Conservation (phyloP, 2,113 vertebrate species). For the Telmatochromis sp. region DNA sequence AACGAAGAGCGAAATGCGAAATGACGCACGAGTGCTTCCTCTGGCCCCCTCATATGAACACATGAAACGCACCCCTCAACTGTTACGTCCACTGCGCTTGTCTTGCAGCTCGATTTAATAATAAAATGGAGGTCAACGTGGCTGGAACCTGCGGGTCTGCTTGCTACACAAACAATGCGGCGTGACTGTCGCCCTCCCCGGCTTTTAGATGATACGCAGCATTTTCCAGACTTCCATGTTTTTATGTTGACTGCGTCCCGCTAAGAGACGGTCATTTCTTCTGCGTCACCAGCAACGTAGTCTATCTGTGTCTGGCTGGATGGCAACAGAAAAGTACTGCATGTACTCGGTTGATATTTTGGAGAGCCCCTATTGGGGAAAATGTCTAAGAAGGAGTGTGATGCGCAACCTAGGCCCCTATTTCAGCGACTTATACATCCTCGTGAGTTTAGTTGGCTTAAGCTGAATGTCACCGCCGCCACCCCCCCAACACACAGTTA, state of each 20-base stretch:
- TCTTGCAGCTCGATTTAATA: conserved; percentile 23
- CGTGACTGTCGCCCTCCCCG: not conserved
- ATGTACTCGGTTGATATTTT: not conserved
- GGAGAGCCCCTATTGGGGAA: not conserved
- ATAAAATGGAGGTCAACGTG: conserved; percentile 63
- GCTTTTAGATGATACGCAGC: not conserved
- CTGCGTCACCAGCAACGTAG: conserved; percentile 55
- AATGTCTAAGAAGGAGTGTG: not conserved
- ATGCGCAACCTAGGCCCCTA: not conserved
- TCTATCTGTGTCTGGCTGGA: conserved; percentile 7
- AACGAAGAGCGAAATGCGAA: not conserved
- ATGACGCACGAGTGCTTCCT: not conserved
- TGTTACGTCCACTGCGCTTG: conserved; percentile 51
- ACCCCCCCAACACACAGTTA: not conserved
- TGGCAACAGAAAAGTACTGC: conserved; percentile 16
- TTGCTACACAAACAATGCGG: not conserved
- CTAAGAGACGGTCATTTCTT: not conserved
- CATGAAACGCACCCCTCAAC: conserved; percentile 27
- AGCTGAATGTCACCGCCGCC: not conserved
- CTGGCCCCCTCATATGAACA: not conserved
- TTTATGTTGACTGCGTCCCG: not conserved
- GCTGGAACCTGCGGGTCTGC: not conserved
- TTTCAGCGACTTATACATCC: not conserved
- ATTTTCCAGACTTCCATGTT: not conserved
- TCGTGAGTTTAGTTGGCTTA: not conserved